Evolutionary conservation across 2,888 invertebrate genomes (phyloP).

Genomic region (Yponomeuta plumbellus): DNA sequence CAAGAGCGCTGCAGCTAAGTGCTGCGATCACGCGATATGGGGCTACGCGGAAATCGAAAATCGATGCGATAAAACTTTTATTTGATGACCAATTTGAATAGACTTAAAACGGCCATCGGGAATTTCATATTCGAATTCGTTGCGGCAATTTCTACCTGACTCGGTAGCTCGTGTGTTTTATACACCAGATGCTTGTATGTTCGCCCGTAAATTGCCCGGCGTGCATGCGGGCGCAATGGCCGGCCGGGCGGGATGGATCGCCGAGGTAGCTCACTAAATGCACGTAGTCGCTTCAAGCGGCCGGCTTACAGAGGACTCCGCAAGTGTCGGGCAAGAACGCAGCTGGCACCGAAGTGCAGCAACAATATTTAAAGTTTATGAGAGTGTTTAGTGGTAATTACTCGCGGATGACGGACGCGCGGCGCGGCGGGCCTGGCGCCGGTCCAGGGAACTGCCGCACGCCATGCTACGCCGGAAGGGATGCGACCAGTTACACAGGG

Average conservation of each 20-base stretch:
- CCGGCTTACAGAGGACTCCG: not conserved
- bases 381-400: conserved; percentile 15
- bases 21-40: conserved; percentile 36
- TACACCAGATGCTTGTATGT: not conserved
- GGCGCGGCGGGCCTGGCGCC: not conserved
- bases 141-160: not conserved
- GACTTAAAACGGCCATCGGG: conserved; percentile 31
- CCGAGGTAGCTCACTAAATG: not conserved
- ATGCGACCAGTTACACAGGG: too few relatives aligned
- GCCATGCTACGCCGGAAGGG: not conserved
- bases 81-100: conserved; percentile 60
- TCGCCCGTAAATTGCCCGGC: not conserved
- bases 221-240: not conserved
- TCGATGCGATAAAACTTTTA: conserved; percentile 63
- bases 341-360: conserved; percentile 7
- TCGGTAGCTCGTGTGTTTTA: conserved; percentile 6
- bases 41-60: conserved; percentile 35
- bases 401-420: conserved; percentile 13
- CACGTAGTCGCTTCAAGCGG: not conserved
- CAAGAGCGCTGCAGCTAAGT: conserved; percentile 43
- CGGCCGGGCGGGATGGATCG: not conserved
- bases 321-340: not conserved
- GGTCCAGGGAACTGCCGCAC: conserved; percentile 6
- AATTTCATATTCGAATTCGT: conserved; percentile 16
- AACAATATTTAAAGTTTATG: not conserved